These are phyloP conservation scores for Forbesichthys agassizii DNA, from an alignment of 2,113 vertebrate species.

Conservation along the genomic window DNA sequence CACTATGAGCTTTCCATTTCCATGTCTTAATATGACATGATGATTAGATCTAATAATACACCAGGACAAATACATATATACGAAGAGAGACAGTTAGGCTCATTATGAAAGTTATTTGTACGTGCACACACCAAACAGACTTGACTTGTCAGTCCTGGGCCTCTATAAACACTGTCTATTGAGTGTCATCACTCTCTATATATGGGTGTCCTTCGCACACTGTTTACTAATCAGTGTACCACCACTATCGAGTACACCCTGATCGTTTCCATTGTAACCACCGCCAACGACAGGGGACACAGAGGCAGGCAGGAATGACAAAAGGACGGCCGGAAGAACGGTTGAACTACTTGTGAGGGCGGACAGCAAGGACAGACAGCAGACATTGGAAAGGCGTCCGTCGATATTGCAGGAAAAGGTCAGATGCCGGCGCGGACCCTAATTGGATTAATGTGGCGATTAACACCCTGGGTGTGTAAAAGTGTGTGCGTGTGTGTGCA, in stretches of 20 bases:
- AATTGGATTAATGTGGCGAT: conserved; percentile 69
- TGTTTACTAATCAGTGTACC: conserved; percentile 31
- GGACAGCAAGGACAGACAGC: conserved; percentile 4
- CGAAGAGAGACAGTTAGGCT: conserved; percentile 7
- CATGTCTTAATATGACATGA: too few species aligned
- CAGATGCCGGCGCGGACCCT: conserved; percentile 49
- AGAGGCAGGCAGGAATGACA: not conserved
- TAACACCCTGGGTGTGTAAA: conserved; percentile 40
- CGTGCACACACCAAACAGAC: not conserved
- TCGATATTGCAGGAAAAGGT: conserved; percentile 50
- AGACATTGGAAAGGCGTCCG: conserved; percentile 31
- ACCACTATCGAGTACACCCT: conserved; percentile 5
- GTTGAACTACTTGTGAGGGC: conserved; percentile 33
- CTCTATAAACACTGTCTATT: conserved; percentile 23
- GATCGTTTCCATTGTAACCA: not conserved
- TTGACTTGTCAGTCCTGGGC: not conserved
- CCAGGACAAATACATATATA: not conserved
- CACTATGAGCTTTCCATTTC: too few species aligned
- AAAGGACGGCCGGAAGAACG: conserved; percentile 17
- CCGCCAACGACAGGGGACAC: not conserved
- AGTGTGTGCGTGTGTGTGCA: conserved; percentile 10
- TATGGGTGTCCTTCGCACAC: conserved; percentile 32
- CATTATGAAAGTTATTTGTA: not conserved
- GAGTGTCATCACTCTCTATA: conserved; percentile 50
- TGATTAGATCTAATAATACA: too few species aligned